A percentile compares a stretch with the other conserved stretches of the same genome.
Conservation (phyloP, 2,797 vertebrate species). For the Yasuhikotakia modesta region DNA sequence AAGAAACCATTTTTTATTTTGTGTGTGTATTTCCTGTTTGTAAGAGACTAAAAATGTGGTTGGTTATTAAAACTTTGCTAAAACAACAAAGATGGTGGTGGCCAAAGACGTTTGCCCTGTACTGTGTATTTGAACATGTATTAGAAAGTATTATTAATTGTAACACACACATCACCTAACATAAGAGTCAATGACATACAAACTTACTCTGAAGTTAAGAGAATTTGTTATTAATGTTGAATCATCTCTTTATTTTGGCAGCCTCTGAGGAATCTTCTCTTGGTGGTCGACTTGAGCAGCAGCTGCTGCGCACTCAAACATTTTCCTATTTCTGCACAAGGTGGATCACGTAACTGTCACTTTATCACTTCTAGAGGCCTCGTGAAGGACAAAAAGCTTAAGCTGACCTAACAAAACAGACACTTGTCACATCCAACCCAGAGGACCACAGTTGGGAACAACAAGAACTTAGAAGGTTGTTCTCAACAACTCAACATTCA, state of each 20-base stretch:
- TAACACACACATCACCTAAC: neutral
- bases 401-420: conserved; percentile 82
- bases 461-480: neutral
- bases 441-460: conserved; percentile 10
- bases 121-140: too few relatives aligned
- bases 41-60: too few relatives aligned
- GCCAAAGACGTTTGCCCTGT: too few relatives aligned
- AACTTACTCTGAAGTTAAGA: neutral
- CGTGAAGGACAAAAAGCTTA: conserved; percentile 86
- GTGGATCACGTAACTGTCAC: conserved; percentile 90
- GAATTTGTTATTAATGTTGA: conserved; percentile 23
- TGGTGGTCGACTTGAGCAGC: conserved; percentile 77
- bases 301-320: conserved; percentile 87
- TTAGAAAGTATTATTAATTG: too few relatives aligned
- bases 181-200: neutral
- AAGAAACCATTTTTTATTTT: too few relatives aligned
- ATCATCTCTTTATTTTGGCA: conserved; percentile 78
- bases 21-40: too few relatives aligned
- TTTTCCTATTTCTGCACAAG: conserved; percentile 86
- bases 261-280: conserved; percentile 73
- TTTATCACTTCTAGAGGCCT: conserved; percentile 93
- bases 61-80: too few relatives aligned
- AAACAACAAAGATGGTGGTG: too few relatives aligned
- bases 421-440: conserved; percentile 74
- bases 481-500: neutral